Evolutionary conservation across 2,113 vertebrate genomes (phyloP), one percentile per base, ranked within the genome.

Genomic region (Sardina pilchardus): DNA sequence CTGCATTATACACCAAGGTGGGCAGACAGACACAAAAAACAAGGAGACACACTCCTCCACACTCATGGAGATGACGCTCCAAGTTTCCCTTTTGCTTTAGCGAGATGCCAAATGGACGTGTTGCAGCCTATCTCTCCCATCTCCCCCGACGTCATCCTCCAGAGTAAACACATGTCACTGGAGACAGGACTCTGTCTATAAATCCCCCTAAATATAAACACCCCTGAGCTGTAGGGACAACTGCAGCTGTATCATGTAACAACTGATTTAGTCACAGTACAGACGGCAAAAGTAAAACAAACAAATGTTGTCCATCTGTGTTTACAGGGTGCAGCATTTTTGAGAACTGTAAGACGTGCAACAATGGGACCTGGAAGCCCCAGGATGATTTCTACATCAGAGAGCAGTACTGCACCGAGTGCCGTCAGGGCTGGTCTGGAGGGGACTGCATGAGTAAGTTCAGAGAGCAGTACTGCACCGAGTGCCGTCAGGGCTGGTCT

Each of bases 391-490:
- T 98, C 93, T 98, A 98, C 0, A 93, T 99, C 90, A 96, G 95
- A 88, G 97, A 97, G 0, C 93, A 93, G 86, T 98, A 96, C 93
- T 98, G 97, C 6, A 93, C 95, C 0, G 95, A 96, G 82, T 99
- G 97, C 91, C 95, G 96, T 82, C 94, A 95, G 0, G 98, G 97
- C 90, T 99, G 98, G 98, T 96, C 97, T 0, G 97, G 97, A 83
- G 97, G 97, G 81, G 97, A 97, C 91, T 98, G 97, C 92, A 96
- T 96, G 95, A 95, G 97, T 98, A 92, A 97, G 97, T n/a, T 99
- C 90, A 96, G 95, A 88, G 97, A 97, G 0, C 93, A 93, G 86
- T 98, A 96, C 93, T 98, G 97, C 6, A 93, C 95, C 0, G 95
- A 96, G 82, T 99, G 97, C 91, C 95, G 96, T 82, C 94, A 95